A percentile compares a stretch with the other conserved stretches of the same genome.
phyloP scores from a whole-genome alignment of 2,888 invertebrate genomes.

The Toxonevra muliebris region DNA sequence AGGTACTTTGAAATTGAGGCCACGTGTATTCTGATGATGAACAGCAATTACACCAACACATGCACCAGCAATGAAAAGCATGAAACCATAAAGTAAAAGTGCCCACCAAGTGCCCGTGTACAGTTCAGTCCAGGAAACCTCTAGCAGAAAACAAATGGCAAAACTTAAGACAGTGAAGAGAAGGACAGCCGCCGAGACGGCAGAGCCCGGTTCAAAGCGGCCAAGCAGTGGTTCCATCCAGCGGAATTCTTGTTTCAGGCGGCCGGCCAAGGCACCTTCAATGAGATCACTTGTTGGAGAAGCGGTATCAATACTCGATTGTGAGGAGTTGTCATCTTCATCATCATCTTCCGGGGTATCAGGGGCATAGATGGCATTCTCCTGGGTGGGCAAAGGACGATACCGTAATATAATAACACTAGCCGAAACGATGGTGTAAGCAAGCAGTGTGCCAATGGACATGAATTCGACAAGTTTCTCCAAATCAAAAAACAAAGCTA shows the following conservation, averaged over 20 bases:
- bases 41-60: constrained; percentile 80
- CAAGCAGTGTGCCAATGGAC: constrained; percentile 89
- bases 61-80: constrained; percentile 71
- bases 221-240: constrained; percentile 79
- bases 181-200: constrained; percentile 77
- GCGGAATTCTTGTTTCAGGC: constrained; percentile 75
- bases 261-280: constrained; percentile 76
- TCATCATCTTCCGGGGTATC: constrained; percentile 69
- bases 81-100: constrained; percentile 70
- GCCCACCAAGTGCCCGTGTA: constrained; percentile 75
- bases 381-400: constrained; percentile 69
- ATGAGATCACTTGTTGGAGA: constrained; percentile 69
- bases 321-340: constrained; percentile 70
- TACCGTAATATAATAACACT: constrained; percentile 89
- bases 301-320: constrained; percentile 71
- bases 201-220: constrained; percentile 79
- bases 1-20: constrained; percentile 81
- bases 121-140: constrained; percentile 70
- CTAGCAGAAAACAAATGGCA: constrained; percentile 75
- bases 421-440: constrained; percentile 91
- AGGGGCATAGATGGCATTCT: constrained; percentile 68
- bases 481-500: constrained; percentile 87
- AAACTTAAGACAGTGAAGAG: constrained; percentile 74
- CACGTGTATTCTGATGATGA: constrained; percentile 78
- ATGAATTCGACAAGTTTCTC: constrained; percentile 92